Conservation (phyloP, 2,888 invertebrate genomes). For the Pachydiplax longipennis region DNA sequence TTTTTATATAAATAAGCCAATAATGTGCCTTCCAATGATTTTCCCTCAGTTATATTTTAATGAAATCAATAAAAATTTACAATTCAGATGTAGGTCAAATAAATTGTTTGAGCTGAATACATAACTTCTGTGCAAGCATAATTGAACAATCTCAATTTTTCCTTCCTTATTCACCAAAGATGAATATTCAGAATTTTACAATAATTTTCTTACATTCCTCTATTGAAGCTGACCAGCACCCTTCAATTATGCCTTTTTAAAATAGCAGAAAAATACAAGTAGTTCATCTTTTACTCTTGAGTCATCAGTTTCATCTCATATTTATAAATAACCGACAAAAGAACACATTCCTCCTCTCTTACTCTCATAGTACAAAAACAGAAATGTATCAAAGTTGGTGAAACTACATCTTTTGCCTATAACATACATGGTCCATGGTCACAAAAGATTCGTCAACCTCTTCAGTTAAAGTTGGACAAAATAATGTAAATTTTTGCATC, state of each 20-base stretch:
- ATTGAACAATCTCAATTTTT: not conserved
- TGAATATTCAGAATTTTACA: not conserved
- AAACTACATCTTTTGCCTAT: constrained; percentile 23
- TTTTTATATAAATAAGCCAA: not conserved
- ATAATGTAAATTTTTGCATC: not conserved
- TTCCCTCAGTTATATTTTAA: constrained; percentile 32
- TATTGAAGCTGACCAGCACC: constrained; percentile 43
- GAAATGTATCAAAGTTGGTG: constrained; percentile 13
- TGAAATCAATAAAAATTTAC: constrained; percentile 34
- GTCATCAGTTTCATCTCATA: constrained; percentile 11
- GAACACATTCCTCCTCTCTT: constrained; percentile 20
- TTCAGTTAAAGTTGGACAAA: not conserved
- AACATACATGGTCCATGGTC: constrained; percentile 20
- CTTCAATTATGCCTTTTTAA: constrained; percentile 39
- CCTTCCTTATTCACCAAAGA: not conserved
- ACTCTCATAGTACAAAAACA: constrained; percentile 21
- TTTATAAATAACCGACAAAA: constrained; percentile 36
- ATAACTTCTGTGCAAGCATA: constrained; percentile 13
- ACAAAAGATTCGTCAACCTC: not conserved
- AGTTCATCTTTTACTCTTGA: not conserved
- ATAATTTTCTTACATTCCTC: not conserved
- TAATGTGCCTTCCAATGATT: not conserved
- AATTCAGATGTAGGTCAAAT: constrained; percentile 10
- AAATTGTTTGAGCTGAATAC: constrained; percentile 13
- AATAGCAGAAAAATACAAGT: constrained; percentile 41